Base-by-base conservation (phyloP, 1,140 invertebrate species). In the Atta colombica region DNA sequence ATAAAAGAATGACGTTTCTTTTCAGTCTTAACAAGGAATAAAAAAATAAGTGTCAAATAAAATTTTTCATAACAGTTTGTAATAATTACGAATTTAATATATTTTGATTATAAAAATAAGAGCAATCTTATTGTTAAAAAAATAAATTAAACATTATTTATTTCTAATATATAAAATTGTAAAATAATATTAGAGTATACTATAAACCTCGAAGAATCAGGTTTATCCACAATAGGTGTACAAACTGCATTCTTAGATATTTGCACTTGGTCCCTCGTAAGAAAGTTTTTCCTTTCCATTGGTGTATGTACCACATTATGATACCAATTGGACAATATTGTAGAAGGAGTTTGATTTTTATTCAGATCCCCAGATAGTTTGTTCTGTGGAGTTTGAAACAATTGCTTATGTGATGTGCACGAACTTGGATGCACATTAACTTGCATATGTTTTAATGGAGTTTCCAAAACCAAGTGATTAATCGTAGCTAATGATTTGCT, bases 321-420 rank as follows among this genome's bases (percentile, higher is more conserved):
- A 39, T 74, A 88, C 89, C 90, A 91, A 60, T 90, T 91, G 39
- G 89, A 91, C 25, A 92, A 92, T 74, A 93, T 90, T 25, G 94
- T 93, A 8, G 92, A 91, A 60, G 93, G 94, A 58, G 93, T 94
- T 81, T 93, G 87, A 91, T 75, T 92, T 31, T 88, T 92, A 10
- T 80, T 68, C 75, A 53, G 85, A 58, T 92, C 68, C 28, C 45
- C 74, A 10, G 63, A 51, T 0, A 88, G 51, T 87, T 93, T 93
- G 45, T 49, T 92, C 69, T 93, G 93, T 0, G 94, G 93, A 0
- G 95, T 95, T 85, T 93, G 91, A 85, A 93, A 94, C 63, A 95
- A 90, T 74, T 92, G 94, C 68, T 91, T 92, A 66, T 94, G 94
- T 0, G 94, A 95, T 0, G 74, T 65, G 77, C 92, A 94, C 51